A percentile compares a stretch with the other conserved stretches of the same genome.
phyloP scores from a whole-genome alignment of 2,888 invertebrate species.

The Taenaris catops region DNA sequence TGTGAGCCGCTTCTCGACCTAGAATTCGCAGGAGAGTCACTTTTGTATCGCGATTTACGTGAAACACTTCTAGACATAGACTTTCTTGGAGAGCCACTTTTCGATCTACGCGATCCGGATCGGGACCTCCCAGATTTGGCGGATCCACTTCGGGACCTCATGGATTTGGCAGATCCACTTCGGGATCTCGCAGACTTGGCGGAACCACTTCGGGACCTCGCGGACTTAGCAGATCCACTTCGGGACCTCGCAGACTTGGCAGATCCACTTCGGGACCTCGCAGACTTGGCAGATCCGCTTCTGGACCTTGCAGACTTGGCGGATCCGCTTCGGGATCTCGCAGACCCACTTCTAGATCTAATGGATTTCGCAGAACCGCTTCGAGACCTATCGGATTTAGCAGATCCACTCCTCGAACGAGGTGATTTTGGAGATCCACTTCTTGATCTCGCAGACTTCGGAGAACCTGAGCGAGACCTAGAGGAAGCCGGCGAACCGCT shows the following conservation, averaged over 20 bases:
- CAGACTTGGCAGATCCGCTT: conserved; percentile 27
- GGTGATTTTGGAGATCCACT: conserved; percentile 30
- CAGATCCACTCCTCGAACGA: conserved; percentile 29
- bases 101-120: conserved; percentile 26
- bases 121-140: conserved; percentile 25
- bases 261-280: too few relatives aligned
- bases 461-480: conserved; percentile 33
- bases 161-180: conserved; percentile 27
- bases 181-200: conserved; percentile 26
- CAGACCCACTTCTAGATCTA: conserved; percentile 28
- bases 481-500: conserved; percentile 41
- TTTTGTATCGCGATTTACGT: conserved; percentile 28
- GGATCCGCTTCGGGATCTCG: conserved; percentile 31
- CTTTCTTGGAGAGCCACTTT: conserved; percentile 31
- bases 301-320: conserved; percentile 34
- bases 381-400: conserved; percentile 25
- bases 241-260: conserved; percentile 25
- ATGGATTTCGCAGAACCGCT: conserved; percentile 28
- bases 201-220: conserved; percentile 34
- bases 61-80: conserved; percentile 31
- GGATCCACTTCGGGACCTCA: conserved; percentile 16
- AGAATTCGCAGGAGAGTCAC: conserved; percentile 30
- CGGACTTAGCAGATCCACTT: conserved; percentile 30
- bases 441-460: conserved; percentile 28
- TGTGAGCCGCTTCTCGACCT: conserved; percentile 30